Conservation (phyloP, 2,888 invertebrate species). For the Ceramica pisi region DNA sequence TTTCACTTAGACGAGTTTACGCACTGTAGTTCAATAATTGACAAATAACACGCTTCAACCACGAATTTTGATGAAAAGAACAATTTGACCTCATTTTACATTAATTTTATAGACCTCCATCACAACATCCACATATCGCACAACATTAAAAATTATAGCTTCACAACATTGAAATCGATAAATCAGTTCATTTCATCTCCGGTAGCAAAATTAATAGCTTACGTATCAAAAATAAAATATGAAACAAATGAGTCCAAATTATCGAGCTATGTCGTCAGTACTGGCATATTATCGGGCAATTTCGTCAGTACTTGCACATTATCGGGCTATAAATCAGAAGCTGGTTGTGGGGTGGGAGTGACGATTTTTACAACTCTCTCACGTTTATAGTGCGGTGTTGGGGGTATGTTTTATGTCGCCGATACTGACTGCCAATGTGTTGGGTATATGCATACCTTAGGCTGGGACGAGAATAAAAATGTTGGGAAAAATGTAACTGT, state of each 20-base stretch:
- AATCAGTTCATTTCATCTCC: constrained; percentile 24
- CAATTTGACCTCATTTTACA: no score
- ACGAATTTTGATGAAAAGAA: background rate
- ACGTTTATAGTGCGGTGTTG: constrained; percentile 77
- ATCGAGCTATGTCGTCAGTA: constrained; percentile 38
- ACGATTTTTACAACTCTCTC: constrained; percentile 60
- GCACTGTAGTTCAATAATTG: no score
- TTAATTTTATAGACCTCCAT: background rate
- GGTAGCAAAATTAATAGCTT: constrained; percentile 23
- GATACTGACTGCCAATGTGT: constrained; percentile 53
- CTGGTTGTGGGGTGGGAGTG: constrained; percentile 20
- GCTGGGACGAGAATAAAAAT: background rate
- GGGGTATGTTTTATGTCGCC: constrained; percentile 77
- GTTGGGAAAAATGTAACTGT: background rate
- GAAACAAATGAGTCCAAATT: constrained; percentile 39
- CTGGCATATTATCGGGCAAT: constrained; percentile 47
- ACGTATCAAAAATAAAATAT: constrained; percentile 33
- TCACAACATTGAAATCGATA: constrained; percentile 2
- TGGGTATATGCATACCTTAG: constrained; percentile 52
- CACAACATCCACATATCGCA: background rate
- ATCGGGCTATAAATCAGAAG: constrained; percentile 56
- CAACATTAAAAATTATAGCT: background rate
- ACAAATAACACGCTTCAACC: background rate
- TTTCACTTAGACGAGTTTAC: no score
- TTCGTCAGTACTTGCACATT: constrained; percentile 46